phyloP scores from a whole-genome alignment of 1,140 invertebrate species.

The Linepithema humile region DNA sequence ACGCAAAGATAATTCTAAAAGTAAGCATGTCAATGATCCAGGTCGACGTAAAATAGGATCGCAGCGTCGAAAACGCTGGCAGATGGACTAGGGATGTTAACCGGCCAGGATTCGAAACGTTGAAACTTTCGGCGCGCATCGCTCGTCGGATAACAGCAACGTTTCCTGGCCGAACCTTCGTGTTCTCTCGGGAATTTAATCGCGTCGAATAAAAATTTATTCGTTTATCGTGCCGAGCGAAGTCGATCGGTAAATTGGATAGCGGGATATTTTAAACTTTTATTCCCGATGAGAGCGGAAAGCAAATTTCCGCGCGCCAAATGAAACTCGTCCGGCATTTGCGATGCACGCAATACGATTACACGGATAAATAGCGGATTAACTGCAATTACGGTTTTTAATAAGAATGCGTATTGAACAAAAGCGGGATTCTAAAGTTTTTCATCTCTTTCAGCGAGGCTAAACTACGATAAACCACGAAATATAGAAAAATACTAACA shows the following conservation, averaged over 20 bases:
- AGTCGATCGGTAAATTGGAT: background rate
- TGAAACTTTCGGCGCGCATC: slow-evolving; percentile 8
- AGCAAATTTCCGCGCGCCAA: slow-evolving; percentile 4
- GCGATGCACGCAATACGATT: slow-evolving; percentile 18
- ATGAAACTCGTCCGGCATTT: slow-evolving; percentile 20
- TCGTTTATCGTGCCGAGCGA: slow-evolving; percentile 17
- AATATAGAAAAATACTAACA: too few relatives aligned
- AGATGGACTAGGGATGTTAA: background rate
- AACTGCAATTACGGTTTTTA: slow-evolving; percentile 13
- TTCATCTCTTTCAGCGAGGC: background rate
- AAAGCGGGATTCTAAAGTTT: background rate
- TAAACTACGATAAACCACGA: too few relatives aligned
- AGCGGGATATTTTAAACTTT: slow-evolving; percentile 38
- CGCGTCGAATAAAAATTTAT: slow-evolving; percentile 44
- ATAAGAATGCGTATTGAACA: background rate
- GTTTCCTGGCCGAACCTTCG: background rate
- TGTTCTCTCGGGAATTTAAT: slow-evolving; percentile 28
- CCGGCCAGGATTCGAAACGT: background rate
- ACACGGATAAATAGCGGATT: slow-evolving; percentile 12
- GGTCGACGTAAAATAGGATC: background rate
- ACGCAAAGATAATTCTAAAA: slow-evolving; percentile 19
- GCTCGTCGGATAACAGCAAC: background rate
- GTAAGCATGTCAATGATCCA: slow-evolving; percentile 37
- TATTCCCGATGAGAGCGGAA: background rate
- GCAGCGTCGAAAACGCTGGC: background rate